phyloP scores from a whole-genome alignment of 2,888 invertebrate species.

The Terebella lapidaria region DNA sequence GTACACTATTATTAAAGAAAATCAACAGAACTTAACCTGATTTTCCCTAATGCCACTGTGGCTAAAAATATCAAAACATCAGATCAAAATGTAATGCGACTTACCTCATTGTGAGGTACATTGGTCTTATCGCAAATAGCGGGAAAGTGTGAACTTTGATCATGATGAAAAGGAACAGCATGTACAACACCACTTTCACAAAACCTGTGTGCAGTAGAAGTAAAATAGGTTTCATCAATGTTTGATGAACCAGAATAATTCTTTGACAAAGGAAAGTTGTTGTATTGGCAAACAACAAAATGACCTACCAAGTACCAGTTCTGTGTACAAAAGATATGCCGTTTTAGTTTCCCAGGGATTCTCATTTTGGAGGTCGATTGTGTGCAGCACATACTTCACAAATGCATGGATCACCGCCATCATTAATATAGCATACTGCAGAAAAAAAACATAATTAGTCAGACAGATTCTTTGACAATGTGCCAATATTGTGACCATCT shows the following conservation, averaged over 20 bases:
- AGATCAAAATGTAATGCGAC: too few species aligned
- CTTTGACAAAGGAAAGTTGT: too few species aligned
- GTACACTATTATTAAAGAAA: too few species aligned
- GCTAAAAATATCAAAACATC: too few species aligned
- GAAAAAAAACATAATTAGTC: conserved; percentile 18
- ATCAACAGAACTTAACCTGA: too few species aligned
- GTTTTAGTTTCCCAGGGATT: conserved; percentile 99
- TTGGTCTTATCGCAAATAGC: conserved; percentile 94
- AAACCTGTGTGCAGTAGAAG: conserved; percentile 56
- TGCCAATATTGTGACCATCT: background rate
- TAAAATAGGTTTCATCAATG: background rate
- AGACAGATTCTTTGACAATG: background rate
- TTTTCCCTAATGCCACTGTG: too few species aligned
- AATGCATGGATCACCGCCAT: conserved; percentile 88
- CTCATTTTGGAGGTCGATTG: conserved; percentile 83
- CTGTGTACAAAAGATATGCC: conserved; percentile 92
- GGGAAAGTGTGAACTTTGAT: conserved; percentile 94
- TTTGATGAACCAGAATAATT: too few species aligned
- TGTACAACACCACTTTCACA: conserved; percentile 72
- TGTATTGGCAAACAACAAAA: too few species aligned
- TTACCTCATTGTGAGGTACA: conserved; percentile 96
- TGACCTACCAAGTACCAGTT: conserved; percentile 79
- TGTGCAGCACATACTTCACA: conserved; percentile 85
- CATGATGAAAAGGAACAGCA: conserved; percentile 92
- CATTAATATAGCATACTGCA: conserved; percentile 83